These are phyloP conservation scores for Myotis pilosus DNA, from an alignment of 2,797 vertebrate genomes.

Conservation along the genomic window DNA sequence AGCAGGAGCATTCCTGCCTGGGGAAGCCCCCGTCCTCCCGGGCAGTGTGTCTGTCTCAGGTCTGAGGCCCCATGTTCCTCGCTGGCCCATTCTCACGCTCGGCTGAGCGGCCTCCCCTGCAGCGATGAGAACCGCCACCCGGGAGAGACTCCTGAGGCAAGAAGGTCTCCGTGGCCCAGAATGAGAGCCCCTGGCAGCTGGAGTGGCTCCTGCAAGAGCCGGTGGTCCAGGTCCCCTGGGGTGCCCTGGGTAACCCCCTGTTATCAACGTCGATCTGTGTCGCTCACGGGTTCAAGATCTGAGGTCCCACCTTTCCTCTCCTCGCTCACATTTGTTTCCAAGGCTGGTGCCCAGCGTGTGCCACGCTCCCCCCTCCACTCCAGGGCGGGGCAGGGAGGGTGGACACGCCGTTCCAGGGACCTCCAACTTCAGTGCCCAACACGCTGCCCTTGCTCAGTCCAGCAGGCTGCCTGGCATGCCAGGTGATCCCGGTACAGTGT, in stretches of 20 bases:
- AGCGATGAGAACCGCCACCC: neutral
- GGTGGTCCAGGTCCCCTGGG: fast-evolving
- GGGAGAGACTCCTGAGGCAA: neutral
- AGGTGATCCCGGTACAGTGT: fast-evolving
- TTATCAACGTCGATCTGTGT: fast-evolving
- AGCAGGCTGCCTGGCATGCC: neutral
- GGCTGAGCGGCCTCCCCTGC: too few species aligned
- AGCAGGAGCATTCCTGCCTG: fast-evolving
- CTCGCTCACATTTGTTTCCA: neutral
- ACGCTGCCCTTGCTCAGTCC: neutral
- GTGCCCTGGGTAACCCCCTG: too few species aligned
- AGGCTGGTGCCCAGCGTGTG: neutral
- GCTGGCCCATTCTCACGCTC: neutral
- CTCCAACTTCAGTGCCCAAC: fast-evolving
- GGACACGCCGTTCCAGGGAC: too few species aligned
- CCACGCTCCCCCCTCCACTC: fast-evolving
- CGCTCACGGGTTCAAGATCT: fast-evolving
- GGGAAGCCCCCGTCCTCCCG: neutral
- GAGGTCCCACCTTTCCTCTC: neutral
- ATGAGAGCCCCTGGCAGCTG: neutral
- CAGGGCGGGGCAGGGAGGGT: neutral
- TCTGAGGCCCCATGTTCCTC: neutral
- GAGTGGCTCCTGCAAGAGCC: fast-evolving
- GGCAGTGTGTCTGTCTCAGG: neutral
- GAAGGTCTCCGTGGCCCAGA: fast-evolving